phyloP scores from a whole-genome alignment of 2,888 invertebrate genomes.

The Platycheirus albimanus region DNA sequence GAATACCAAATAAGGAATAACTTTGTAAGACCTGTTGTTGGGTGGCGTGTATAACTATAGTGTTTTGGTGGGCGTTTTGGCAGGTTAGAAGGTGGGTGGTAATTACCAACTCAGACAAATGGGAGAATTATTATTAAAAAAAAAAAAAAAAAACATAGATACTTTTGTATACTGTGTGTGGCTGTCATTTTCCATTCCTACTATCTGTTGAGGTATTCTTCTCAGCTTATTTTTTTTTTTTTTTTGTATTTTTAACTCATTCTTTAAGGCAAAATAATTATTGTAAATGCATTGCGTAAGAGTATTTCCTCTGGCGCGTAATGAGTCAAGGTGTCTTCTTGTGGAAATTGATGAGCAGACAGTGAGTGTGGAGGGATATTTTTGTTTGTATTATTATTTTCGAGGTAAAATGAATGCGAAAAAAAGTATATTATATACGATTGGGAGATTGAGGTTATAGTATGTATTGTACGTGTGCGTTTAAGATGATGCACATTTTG shows the following conservation, averaged over 20 bases:
- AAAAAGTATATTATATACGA: constrained; percentile 27
- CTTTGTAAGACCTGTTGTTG: constrained; percentile 30
- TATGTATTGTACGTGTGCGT: constrained; percentile 41
- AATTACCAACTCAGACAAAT: constrained; percentile 62
- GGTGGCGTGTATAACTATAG: constrained; percentile 15
- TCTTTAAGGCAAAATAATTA: constrained; percentile 36
- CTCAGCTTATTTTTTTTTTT: no score
- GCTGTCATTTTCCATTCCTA: not conserved
- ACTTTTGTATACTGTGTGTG: constrained; percentile 18
- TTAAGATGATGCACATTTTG: constrained; percentile 53
- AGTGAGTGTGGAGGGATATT: constrained; percentile 40
- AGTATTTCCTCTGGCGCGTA: constrained; percentile 49
- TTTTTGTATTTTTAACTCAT: not conserved
- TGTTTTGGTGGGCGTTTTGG: constrained; percentile 51
- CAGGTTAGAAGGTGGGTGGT: constrained; percentile 57
- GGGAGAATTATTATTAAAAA: constrained; percentile 27
- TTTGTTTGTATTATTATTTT: constrained; percentile 10
- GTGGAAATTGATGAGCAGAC: constrained; percentile 65
- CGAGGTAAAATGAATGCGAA: constrained; percentile 48
- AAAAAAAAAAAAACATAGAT: constrained; percentile 1
- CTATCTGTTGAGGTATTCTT: constrained; percentile 26
- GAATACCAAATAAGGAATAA: constrained; percentile 62
- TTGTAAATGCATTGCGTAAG: constrained; percentile 68
- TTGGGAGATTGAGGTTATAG: constrained; percentile 64
- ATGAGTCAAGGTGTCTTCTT: constrained; percentile 68